Conservation (phyloP, 2,888 invertebrate genomes). For the Orthosia incerta region DNA sequence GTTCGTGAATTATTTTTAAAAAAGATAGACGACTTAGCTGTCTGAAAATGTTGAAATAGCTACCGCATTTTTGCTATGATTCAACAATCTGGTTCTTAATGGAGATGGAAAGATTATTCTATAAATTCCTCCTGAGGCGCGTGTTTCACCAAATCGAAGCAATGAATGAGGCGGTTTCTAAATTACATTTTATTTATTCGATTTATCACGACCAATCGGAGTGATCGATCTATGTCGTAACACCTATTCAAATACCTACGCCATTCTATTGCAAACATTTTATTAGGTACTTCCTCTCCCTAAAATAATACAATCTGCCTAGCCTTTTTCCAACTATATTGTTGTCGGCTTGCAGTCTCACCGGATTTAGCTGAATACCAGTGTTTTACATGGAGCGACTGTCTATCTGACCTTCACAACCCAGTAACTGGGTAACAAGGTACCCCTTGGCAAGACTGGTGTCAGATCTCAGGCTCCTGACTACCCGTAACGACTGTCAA, state of each 20-base stretch:
- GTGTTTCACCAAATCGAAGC: neutral
- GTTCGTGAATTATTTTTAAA: constrained; percentile 66
- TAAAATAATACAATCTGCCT: neutral
- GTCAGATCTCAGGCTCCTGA: no score
- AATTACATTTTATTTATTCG: constrained; percentile 14
- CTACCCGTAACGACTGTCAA: no score
- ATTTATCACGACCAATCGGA: constrained; percentile 31
- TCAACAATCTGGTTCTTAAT: constrained; percentile 38
- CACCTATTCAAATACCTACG: constrained; percentile 2
- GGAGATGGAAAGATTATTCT: constrained; percentile 24
- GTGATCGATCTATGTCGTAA: constrained; percentile 15
- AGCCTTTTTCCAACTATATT: no score
- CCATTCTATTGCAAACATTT: neutral
- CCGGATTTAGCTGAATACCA: no score
- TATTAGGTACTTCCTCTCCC: neutral
- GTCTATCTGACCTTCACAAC: no score
- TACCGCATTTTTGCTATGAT: constrained; percentile 53
- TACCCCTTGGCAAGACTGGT: no score
- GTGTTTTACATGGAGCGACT: no score
- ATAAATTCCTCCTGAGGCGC: neutral
- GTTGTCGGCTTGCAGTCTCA: no score
- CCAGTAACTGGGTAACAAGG: no score
- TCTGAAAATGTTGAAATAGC: constrained; percentile 52
- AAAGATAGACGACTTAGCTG: constrained; percentile 41
- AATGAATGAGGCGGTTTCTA: constrained; percentile 11